Percentiles rank a stretch among this genome's conserved stretches.
Conservation (phyloP, 2,888 invertebrate genomes). For the Erannis defoliaria region DNA sequence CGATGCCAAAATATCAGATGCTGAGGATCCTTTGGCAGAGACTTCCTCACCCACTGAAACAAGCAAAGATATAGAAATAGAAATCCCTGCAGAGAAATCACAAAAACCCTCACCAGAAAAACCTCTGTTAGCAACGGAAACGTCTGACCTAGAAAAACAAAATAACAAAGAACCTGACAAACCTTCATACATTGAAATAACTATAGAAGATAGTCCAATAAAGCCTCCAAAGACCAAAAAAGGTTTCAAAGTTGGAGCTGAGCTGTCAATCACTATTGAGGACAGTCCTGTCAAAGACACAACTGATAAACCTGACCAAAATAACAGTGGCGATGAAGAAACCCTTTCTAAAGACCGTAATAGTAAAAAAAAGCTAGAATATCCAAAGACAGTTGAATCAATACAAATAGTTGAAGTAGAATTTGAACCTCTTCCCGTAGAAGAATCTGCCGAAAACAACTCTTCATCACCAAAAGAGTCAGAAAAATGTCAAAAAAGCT, state of each 20-base stretch:
- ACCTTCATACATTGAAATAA: slow-evolving; percentile 70
- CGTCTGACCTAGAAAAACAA: slow-evolving; percentile 43
- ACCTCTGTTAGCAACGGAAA: neutral
- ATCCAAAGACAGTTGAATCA: slow-evolving; percentile 54
- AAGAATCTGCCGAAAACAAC: neutral
- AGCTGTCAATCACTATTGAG: slow-evolving; percentile 73
- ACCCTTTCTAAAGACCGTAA: slow-evolving; percentile 44
- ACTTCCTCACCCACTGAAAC: neutral
- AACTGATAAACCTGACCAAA: slow-evolving; percentile 43
- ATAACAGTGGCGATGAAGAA: slow-evolving; percentile 55
- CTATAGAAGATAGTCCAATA: slow-evolving; percentile 79
- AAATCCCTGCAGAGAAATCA: slow-evolving; percentile 46
- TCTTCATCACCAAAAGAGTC: neutral
- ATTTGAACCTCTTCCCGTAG: slow-evolving; percentile 51
- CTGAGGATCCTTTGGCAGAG: slow-evolving; percentile 3
- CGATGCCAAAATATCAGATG: no score
- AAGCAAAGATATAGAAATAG: neutral
- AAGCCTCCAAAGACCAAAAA: slow-evolving; percentile 61
- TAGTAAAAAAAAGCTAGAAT: slow-evolving; percentile 76
- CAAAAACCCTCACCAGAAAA: slow-evolving; percentile 12
- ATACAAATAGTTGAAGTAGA: slow-evolving; percentile 64
- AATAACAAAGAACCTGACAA: slow-evolving; percentile 74
- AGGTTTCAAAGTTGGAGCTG: slow-evolving; percentile 57
- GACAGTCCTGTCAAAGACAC: slow-evolving; percentile 72
- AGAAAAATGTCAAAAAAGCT: neutral